Evolutionary conservation across 2,797 vertebrate species (phyloP).

Genomic region (Pterois miles): DNA sequence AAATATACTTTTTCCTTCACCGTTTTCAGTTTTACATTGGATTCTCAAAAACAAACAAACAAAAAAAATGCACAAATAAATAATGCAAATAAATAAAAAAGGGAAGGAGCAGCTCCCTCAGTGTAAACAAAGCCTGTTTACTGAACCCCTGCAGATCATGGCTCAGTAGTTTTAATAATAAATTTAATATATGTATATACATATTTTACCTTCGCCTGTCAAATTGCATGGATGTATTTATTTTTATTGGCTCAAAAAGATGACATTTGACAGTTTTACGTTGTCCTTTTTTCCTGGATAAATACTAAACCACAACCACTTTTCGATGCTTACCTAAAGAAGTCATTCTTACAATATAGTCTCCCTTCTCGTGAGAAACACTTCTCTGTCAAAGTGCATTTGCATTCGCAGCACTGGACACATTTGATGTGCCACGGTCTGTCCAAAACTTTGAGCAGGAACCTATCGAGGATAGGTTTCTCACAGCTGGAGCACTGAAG

Average conservation of each 20-base stretch:
- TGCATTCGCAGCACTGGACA: conserved; percentile 95
- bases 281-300: background rate
- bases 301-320: background rate
- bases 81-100: background rate
- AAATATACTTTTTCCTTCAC: background rate
- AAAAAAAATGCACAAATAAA: background rate
- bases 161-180: background rate
- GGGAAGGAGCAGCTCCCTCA: background rate
- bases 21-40: background rate
- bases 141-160: background rate
- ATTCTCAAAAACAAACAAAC: background rate
- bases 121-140: background rate
- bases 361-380: conserved; percentile 95
- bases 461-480: conserved; percentile 93
- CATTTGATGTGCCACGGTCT: conserved; percentile 96
- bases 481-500: conserved; percentile 88
- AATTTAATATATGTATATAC: too few relatives aligned
- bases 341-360: conserved; percentile 96
- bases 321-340: conserved; percentile 88
- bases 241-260: background rate
- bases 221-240: background rate
- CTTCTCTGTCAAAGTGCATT: conserved; percentile 93
- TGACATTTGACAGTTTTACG: background rate
- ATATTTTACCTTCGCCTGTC: background rate
- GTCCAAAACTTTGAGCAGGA: conserved; percentile 94